Percentiles rank a stretch among this genome's conserved stretches.
phyloP scores from a whole-genome alignment of 2,797 vertebrate genomes.

The Valencia hispanica region DNA sequence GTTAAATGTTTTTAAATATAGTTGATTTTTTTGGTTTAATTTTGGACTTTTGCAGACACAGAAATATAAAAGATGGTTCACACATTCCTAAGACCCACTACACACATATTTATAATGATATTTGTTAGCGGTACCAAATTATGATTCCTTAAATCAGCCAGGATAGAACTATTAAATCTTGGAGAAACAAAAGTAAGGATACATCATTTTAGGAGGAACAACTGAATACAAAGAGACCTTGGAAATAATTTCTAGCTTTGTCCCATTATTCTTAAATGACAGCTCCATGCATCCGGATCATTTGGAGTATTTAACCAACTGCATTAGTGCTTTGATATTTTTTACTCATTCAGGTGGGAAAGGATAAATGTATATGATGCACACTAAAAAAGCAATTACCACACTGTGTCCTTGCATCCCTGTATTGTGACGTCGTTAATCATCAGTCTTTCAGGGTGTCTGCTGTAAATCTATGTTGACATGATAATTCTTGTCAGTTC shows the following conservation, averaged over 20 bases:
- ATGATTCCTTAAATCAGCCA: constrained; percentile 26
- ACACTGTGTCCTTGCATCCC: constrained; percentile 46
- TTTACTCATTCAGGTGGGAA: constrained; percentile 53
- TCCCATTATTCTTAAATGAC: constrained; percentile 50
- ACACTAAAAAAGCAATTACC: constrained; percentile 47
- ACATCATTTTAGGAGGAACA: constrained; percentile 32
- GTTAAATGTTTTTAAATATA: not conserved
- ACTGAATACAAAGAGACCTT: constrained; percentile 26
- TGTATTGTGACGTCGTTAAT: constrained; percentile 74
- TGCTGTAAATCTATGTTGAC: constrained; percentile 81
- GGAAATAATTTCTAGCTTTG: constrained; percentile 29
- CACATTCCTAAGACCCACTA: not conserved
- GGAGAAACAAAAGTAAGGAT: constrained; percentile 1
- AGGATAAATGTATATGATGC: constrained; percentile 69
- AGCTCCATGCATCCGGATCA: constrained; percentile 41
- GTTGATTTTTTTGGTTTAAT: not conserved
- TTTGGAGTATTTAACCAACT: constrained; percentile 51
- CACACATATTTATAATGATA: not conserved
- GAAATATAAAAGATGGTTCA: not conserved
- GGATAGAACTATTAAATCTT: constrained; percentile 1
- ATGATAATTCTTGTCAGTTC: constrained; percentile 75
- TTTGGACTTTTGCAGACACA: not conserved
- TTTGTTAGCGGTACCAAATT: not conserved
- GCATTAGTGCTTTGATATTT: constrained; percentile 56
- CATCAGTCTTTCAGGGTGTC: constrained; percentile 71